phyloP scores from a whole-genome alignment of 23 tunicate genomes.

The Trididemnum clinides region DNA sequence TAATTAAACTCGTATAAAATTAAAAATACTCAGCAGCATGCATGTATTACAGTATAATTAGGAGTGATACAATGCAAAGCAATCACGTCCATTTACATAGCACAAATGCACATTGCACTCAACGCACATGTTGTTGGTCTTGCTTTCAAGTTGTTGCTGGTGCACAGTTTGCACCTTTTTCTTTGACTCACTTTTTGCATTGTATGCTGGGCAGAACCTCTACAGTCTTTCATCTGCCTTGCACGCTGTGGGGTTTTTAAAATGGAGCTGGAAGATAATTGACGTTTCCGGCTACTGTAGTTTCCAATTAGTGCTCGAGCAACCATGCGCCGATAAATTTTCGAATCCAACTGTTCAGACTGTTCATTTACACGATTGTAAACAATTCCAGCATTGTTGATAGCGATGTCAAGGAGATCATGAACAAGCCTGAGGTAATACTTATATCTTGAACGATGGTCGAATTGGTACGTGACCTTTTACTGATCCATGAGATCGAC shows the following conservation, averaged over 20 bases:
- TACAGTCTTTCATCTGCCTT: not conserved
- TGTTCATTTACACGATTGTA: not conserved
- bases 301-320: not conserved
- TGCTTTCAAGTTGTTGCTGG: not conserved
- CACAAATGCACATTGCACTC: no score
- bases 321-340: not conserved
- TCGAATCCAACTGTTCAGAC: not conserved
- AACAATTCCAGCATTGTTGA: not conserved
- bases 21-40: no score
- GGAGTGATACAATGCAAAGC: not conserved
- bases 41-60: no score
- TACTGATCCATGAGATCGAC: not conserved
- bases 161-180: no score
- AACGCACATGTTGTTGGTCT: not conserved
- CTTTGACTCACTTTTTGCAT: not conserved
- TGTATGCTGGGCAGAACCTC: not conserved
- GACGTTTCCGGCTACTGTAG: not conserved
- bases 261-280: not conserved
- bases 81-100: not conserved
- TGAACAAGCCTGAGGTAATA: not conserved
- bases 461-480: slow-evolving; percentile 1
- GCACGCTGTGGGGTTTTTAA: not conserved
- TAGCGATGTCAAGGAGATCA: not conserved
- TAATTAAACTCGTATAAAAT: no score
- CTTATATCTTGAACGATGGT: not conserved